Base-by-base conservation (phyloP, 2,113 vertebrate species). In the Varanus komodoensis region DNA sequence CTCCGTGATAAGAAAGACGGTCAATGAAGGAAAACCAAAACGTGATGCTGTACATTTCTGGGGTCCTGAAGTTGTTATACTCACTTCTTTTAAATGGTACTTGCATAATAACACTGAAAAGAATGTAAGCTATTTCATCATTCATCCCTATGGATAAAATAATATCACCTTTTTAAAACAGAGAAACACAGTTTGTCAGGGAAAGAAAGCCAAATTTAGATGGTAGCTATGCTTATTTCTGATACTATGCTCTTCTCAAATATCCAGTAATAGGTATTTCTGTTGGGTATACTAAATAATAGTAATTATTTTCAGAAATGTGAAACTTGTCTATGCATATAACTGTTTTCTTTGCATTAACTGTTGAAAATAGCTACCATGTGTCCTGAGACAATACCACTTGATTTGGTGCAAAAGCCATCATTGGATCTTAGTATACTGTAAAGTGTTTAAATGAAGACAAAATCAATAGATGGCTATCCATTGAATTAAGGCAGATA, bases 171-270 rank as follows among this genome's bases (percentile, higher is more conserved):
- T 89, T 52, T 34, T 93, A 91, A 52, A 57, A 92, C 44, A 71
- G 73, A 91, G 29, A 93, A 92, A 48, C 94, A 34, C 88, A 88
- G 57, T 83, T 94, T 88, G 93, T 71, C 14, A 61, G 52, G 81
- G 87, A 44, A 86, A 85, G 93, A 82, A 29, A 92, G 82, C 71
- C 77, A 81, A 74, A 92, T 86, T 91, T 94, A 94, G 91, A 94
- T 32, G 19, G 48, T 69, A 78, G 87, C 82, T 87, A 74, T 90
- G 57, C 93, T 86, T 77, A 29, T 84, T 92, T 94, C 85, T 94
- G 93, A 90, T 85, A 32, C 89, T 90, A 82, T 91, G 91, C 88
- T 94, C n/a, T 80, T 57, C 95, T 94, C 83, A 64, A 94, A 54
- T 34, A 38, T 82, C 74, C 64, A 73, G 2, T 75, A 89, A 86